phyloP scores from a whole-genome alignment of 2,797 vertebrate species.

The Huso huso region DNA sequence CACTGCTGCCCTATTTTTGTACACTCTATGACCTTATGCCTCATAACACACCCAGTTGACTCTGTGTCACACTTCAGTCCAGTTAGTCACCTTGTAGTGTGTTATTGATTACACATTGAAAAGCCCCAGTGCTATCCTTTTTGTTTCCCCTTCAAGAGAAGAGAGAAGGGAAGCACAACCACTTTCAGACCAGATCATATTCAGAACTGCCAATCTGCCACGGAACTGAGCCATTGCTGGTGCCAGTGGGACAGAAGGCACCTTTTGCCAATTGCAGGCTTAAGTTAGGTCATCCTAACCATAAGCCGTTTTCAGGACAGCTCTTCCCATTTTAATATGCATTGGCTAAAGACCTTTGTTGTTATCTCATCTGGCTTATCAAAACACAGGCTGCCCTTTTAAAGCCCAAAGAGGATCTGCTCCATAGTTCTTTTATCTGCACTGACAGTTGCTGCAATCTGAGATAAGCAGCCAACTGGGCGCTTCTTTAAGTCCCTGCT shows the following conservation, averaged over 20 bases:
- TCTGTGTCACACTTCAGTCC: too few species aligned
- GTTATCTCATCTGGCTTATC: not conserved
- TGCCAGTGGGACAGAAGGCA: not conserved
- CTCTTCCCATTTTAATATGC: not conserved
- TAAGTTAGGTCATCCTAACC: not conserved
- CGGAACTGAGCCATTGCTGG: not conserved
- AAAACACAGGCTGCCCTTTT: not conserved
- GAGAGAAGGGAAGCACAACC: too few species aligned
- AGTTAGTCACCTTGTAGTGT: too few species aligned
- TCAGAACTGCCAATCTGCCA: too few species aligned
- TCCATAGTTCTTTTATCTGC: not conserved
- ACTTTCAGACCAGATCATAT: too few species aligned
- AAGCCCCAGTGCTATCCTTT: too few species aligned
- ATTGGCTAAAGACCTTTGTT: not conserved
- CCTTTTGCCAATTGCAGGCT: not conserved
- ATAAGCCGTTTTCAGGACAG: not conserved
- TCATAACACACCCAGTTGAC: too few species aligned
- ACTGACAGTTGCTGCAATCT: not conserved
- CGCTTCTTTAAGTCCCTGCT: not conserved
- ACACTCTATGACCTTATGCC: too few species aligned
- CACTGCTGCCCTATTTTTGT: too few species aligned
- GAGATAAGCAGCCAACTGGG: conserved; percentile 1
- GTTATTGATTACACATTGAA: too few species aligned
- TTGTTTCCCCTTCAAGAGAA: too few species aligned
- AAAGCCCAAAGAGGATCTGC: conserved; percentile 1